Evolutionary conservation across 23 tunicate species (phyloP), one percentile per base, ranked within the genome.

Genomic region (Ascidia mentula): DNA sequence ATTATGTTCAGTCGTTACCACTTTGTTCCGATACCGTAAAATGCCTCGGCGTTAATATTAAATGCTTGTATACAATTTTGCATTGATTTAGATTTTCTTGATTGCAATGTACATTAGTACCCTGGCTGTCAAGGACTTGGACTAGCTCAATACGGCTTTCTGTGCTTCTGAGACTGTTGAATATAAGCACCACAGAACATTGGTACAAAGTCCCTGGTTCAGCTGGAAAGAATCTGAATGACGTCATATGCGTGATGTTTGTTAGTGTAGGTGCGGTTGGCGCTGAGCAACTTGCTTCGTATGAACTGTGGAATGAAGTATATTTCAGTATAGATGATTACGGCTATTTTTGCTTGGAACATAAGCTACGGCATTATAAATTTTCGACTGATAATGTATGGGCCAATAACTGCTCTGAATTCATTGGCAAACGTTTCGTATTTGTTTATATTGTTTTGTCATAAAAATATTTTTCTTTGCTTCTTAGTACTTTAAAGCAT

Each of bases 121-220:
- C 59, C 37, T 65, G 74, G 24, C 39, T 71, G 37, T 79, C 83
- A 18, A 45, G 46, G 34, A 79, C 70, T 79, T 79, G 83, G n/a
- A 79, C 83, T 46, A 38, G 35, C 28, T 34, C 75, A 34, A 4
- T 28, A 9, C 59, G 42, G 38, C 83, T 79, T 34, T n/a, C 33
- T 4, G 75, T 65, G 13, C 75, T 38, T 15, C 32, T 6, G 20
- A 46, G 33, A 18, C 8, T 37, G 40, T 79, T 79, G 30, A 33
- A 61, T 3, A 1, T 17, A 15, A 79, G 46, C 31, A 37, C 75
- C 4, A 79, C 74, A 24, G 60, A 20, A 7, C 83, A 79, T 0
- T 69, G 45, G 31, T 79, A 79, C 33, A 36, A 5, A 9, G 83
- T 61, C 0, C 83, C 83, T 20, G 83, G 59, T 79, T 65, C 83